Conservation (phyloP, 2,113 vertebrate genomes). For the Xyrauchen texanus region DNA sequence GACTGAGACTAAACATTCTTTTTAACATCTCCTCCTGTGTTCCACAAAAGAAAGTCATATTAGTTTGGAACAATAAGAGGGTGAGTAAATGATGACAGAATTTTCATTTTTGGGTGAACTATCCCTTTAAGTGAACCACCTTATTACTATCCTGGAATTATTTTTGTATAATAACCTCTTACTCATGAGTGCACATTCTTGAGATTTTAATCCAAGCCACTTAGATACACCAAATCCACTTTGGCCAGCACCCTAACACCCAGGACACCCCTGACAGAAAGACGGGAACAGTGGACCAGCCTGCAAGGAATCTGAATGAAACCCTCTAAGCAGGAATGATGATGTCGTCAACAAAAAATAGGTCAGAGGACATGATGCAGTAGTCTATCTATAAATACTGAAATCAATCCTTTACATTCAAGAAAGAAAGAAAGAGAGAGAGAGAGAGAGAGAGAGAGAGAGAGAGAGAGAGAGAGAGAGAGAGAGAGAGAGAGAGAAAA, state of each 20-base stretch:
- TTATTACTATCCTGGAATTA: neutral
- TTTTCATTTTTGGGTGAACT: too few relatives aligned
- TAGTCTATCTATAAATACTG: conserved; percentile 50
- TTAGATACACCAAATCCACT: conserved; percentile 16
- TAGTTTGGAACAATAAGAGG: too few relatives aligned
- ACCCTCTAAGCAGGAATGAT: conserved; percentile 21
- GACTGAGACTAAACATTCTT: too few relatives aligned
- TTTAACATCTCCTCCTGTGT: too few relatives aligned
- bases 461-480: neutral
- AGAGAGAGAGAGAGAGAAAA: neutral
- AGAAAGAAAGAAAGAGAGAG: neutral
- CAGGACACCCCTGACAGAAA: conserved; percentile 14
- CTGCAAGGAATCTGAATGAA: conserved; percentile 39
- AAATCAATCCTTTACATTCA: conserved; percentile 49
- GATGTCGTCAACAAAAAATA: conserved; percentile 45
- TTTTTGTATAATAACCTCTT: neutral
- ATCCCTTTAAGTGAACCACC: too few relatives aligned
- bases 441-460: neutral
- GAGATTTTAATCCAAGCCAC: neutral
- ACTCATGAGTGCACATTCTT: neutral
- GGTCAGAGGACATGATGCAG: conserved; percentile 48
- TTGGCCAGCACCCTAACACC: conserved; percentile 1
- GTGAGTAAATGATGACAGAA: too few relatives aligned
- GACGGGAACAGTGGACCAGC: conserved; percentile 15
- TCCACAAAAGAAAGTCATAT: too few relatives aligned